These are phyloP conservation scores for Xiphophorus maculatus DNA, from an alignment of 2,113 vertebrate species.

Conservation along the genomic window DNA sequence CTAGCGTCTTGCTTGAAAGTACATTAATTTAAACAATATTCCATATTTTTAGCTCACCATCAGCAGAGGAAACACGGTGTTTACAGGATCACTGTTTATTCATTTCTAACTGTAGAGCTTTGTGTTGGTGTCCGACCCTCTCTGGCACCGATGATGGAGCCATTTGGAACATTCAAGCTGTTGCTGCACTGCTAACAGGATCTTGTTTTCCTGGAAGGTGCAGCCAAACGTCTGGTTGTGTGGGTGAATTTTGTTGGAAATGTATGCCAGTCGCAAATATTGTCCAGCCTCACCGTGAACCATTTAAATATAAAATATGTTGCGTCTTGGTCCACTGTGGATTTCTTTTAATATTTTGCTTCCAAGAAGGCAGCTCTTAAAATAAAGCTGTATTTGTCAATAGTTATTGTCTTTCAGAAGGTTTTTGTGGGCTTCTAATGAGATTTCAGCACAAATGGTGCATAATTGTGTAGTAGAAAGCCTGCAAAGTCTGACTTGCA, in stretches of 20 bases:
- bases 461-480: not conserved
- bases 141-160: constrained; percentile 62
- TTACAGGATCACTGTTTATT: constrained; percentile 1
- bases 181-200: constrained; percentile 77
- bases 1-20: not conserved
- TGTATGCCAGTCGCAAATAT: constrained; percentile 9
- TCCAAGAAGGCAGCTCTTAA: not conserved
- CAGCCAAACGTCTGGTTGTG: constrained; percentile 59
- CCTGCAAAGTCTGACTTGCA: not conserved
- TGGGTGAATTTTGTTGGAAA: constrained; percentile 41
- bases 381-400: not conserved
- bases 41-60: not conserved
- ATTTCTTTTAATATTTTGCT: constrained; percentile 10
- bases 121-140: constrained; percentile 38
- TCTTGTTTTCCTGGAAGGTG: constrained; percentile 74
- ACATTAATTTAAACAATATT: not conserved
- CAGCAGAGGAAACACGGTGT: not conserved
- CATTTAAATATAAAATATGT: constrained; percentile 23
- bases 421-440: not conserved
- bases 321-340: constrained; percentile 1
- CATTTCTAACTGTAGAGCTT: constrained; percentile 3
- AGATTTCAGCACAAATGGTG: not conserved
- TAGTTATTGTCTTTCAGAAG: not conserved
- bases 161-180: constrained; percentile 71
- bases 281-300: constrained; percentile 20